These are phyloP conservation scores for Scelioninae gen. 1 DNA, from an alignment of 2,888 invertebrate genomes.

Conservation along the genomic window DNA sequence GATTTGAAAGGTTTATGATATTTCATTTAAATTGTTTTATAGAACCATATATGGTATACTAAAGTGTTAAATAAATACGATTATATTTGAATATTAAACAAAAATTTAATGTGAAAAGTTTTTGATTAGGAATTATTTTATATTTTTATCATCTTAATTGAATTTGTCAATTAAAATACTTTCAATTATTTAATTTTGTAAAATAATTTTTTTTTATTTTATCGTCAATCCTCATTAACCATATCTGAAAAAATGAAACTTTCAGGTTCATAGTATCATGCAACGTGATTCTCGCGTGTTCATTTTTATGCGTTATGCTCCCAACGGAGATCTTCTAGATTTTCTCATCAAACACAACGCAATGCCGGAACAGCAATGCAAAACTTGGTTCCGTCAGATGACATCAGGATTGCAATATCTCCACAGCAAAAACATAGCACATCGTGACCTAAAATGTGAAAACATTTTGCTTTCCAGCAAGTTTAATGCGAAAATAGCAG, in stretches of 20 bases:
- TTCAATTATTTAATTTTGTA: too few relatives aligned
- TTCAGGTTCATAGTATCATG: slow-evolving; percentile 93
- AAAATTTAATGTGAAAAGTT: too few relatives aligned
- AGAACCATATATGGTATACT: too few relatives aligned
- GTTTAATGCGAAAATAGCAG: slow-evolving; percentile 95
- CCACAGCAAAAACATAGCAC: slow-evolving; percentile 93
- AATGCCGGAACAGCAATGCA: slow-evolving; percentile 91
- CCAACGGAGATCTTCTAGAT: slow-evolving; percentile 95
- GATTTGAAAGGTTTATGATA: too few relatives aligned
- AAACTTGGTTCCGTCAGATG: slow-evolving; percentile 94
- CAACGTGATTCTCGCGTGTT: slow-evolving; percentile 93
- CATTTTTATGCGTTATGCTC: slow-evolving; percentile 95
- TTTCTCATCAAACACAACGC: slow-evolving; percentile 92
- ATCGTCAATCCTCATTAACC: too few relatives aligned
- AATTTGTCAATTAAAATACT: too few relatives aligned
- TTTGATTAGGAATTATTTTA: too few relatives aligned
- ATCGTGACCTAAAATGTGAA: slow-evolving; percentile 97
- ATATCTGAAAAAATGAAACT: not conserved
- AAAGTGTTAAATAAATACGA: too few relatives aligned
- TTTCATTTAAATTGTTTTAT: too few relatives aligned
- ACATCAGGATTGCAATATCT: slow-evolving; percentile 92
- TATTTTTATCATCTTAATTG: too few relatives aligned
- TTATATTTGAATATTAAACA: too few relatives aligned
- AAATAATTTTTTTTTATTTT: too few relatives aligned
- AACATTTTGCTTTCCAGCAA: slow-evolving; percentile 93